A percentile compares a stretch with the other conserved stretches of the same genome.
These are phyloP conservation scores for Nomada fucata DNA, from an alignment of 2,888 invertebrate species.

Conservation along the genomic window DNA sequence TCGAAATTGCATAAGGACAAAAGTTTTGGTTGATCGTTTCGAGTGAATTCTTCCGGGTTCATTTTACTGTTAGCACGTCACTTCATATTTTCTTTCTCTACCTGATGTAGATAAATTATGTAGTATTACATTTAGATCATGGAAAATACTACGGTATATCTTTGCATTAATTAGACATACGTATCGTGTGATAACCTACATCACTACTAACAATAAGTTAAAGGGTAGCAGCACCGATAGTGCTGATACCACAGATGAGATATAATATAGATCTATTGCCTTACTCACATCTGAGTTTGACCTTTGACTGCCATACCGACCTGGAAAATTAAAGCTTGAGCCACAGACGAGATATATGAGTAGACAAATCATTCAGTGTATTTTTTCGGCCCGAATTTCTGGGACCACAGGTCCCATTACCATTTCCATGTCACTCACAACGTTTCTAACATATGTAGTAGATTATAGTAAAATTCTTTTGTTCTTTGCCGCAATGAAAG, in stretches of 20 bases:
- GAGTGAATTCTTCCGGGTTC: conserved; percentile 23
- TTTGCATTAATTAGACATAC: conserved; percentile 9
- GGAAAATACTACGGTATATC: conserved; percentile 35
- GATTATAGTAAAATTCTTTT: too few species aligned
- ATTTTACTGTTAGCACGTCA: conserved; percentile 42
- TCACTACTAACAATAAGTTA: conserved; percentile 13
- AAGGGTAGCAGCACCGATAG: background rate
- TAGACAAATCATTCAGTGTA: too few species aligned
- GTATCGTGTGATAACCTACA: conserved; percentile 48
- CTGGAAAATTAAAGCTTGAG: too few species aligned
- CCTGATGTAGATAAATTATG: background rate
- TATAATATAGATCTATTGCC: background rate
- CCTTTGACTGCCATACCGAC: too few species aligned
- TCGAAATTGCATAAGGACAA: conserved; percentile 18
- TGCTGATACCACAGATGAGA: background rate
- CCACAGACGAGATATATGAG: too few species aligned
- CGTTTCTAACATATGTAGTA: too few species aligned
- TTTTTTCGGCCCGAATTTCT: too few species aligned
- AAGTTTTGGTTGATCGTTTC: conserved; percentile 30
- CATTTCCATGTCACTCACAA: too few species aligned
- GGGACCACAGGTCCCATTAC: too few species aligned
- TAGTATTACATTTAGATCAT: conserved; percentile 8
- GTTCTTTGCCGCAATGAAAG: too few species aligned
- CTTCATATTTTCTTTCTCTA: conserved; percentile 19
- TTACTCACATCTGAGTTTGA: background rate